Evolutionary conservation across 1,140 invertebrate genomes (phyloP).

Genomic region (Eupristina koningsbergeri): DNA sequence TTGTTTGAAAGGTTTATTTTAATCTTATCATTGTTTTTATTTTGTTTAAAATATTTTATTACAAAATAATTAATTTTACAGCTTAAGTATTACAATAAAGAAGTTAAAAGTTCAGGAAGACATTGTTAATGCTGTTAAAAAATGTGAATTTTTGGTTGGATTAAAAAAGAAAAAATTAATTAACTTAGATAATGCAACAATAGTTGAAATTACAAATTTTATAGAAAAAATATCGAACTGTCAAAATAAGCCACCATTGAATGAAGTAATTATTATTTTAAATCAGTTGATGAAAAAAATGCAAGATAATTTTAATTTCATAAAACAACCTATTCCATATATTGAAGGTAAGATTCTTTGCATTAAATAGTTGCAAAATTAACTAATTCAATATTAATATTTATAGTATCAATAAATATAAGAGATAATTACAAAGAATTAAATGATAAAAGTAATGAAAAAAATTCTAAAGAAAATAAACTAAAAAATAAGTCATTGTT

Average conservation of each 20-base stretch:
- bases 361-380: background rate
- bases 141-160: slow-evolving; percentile 43
- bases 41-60: background rate
- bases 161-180: slow-evolving; percentile 16
- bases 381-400: background rate
- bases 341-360: slow-evolving; percentile 25
- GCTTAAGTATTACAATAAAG: slow-evolving; percentile 25
- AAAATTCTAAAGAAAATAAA: slow-evolving; percentile 8
- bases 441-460: background rate
- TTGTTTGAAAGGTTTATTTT: slow-evolving; percentile 4
- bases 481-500: background rate
- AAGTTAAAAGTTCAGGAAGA: slow-evolving; percentile 48
- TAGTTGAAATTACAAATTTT: background rate
- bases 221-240: slow-evolving; percentile 34
- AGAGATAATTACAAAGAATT: background rate
- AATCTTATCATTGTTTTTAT: background rate
- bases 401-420: slow-evolving; percentile 19
- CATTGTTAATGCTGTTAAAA: slow-evolving; percentile 31
- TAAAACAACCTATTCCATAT: slow-evolving; percentile 23
- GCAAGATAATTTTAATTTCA: background rate
- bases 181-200: slow-evolving; percentile 28
- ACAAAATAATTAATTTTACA: slow-evolving; percentile 9
- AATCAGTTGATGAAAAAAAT: slow-evolving; percentile 4
- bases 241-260: background rate
- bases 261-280: slow-evolving; percentile 3